These are phyloP conservation scores for Lomographa bimaculata DNA, from an alignment of 2,888 invertebrate genomes.

Conservation along the genomic window DNA sequence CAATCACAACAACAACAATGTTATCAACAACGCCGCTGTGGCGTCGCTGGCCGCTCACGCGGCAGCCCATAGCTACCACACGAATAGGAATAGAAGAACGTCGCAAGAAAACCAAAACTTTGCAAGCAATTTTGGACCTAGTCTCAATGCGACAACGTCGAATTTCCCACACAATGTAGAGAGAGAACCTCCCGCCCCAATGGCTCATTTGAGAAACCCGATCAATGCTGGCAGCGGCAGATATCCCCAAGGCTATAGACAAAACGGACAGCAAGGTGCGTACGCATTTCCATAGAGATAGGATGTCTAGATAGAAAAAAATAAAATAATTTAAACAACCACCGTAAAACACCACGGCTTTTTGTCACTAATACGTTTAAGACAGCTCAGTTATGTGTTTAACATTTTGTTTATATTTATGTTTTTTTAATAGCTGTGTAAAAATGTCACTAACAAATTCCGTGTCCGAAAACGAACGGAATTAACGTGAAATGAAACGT, in stretches of 20 bases:
- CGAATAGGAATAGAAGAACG: slow-evolving; percentile 72
- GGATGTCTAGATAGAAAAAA: slow-evolving; percentile 33
- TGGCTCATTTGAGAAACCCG: slow-evolving; percentile 75
- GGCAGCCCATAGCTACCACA: slow-evolving; percentile 76
- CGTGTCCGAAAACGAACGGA: slow-evolving; percentile 33
- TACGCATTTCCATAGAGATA: slow-evolving; percentile 42
- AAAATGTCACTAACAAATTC: slow-evolving; percentile 64
- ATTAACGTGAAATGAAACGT: slow-evolving; percentile 30
- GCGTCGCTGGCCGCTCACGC: slow-evolving; percentile 78
- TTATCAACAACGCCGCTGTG: slow-evolving; percentile 79
- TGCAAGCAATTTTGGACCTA: slow-evolving; percentile 72
- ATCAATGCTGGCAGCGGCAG: slow-evolving; percentile 73
- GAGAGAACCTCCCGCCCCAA: slow-evolving; percentile 71
- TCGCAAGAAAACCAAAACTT: slow-evolving; percentile 76
- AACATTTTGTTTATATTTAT: slow-evolving; percentile 16
- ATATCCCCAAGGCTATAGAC: slow-evolving; percentile 75
- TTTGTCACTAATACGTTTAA: slow-evolving; percentile 74
- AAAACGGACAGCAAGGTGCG: slow-evolving; percentile 80
- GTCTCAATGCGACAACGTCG: slow-evolving; percentile 69
- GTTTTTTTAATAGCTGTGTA: slow-evolving; percentile 35
- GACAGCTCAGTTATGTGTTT: slow-evolving; percentile 72
- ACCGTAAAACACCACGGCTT: slow-evolving; percentile 72
- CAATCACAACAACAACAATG: slow-evolving; percentile 80
- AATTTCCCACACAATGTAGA: slow-evolving; percentile 72
- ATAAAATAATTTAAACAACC: slow-evolving; percentile 54